phyloP scores from a whole-genome alignment of 2,888 invertebrate genomes.

The Daptonema setosum region DNA sequence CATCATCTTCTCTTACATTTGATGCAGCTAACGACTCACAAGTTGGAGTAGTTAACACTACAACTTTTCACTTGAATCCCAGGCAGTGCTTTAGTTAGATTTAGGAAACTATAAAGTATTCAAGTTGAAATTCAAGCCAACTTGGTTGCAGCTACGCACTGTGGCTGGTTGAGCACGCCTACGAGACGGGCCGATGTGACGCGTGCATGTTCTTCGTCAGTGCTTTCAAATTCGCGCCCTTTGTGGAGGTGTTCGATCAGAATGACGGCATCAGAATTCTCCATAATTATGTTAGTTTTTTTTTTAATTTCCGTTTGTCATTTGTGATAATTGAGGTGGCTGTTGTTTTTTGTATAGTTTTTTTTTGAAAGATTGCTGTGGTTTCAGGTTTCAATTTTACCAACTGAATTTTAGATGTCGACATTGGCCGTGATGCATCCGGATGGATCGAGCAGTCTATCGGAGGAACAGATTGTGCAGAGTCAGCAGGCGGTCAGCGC shows the following conservation, averaged over 20 bases:
- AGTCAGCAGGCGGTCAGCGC: constrained; percentile 71
- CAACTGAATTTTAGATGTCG: constrained; percentile 46
- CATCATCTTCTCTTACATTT: no score
- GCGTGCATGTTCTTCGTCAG: constrained; percentile 93
- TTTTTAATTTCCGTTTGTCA: background rate
- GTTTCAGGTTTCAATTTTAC: no score
- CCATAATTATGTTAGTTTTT: constrained; percentile 57
- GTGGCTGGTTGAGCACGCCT: constrained; percentile 83
- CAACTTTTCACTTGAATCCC: no score
- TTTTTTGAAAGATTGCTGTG: no score
- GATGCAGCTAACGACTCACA: no score
- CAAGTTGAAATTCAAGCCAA: background rate
- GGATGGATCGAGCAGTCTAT: constrained; percentile 35
- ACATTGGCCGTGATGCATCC: constrained; percentile 63
- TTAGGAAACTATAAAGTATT: no score
- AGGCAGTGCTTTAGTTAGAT: no score
- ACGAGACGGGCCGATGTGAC: constrained; percentile 89
- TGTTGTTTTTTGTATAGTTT: no score
- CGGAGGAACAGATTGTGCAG: constrained; percentile 41
- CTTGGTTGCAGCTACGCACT: constrained; percentile 49
- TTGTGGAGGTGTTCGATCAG: constrained; percentile 78
- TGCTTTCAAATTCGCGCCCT: constrained; percentile 72
- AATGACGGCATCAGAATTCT: constrained; percentile 76
- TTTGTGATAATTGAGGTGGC: no score
- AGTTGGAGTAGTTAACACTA: no score